Evolutionary conservation across 1,140 invertebrate genomes (phyloP).

Genomic region (Drosophila pallidifrons): DNA sequence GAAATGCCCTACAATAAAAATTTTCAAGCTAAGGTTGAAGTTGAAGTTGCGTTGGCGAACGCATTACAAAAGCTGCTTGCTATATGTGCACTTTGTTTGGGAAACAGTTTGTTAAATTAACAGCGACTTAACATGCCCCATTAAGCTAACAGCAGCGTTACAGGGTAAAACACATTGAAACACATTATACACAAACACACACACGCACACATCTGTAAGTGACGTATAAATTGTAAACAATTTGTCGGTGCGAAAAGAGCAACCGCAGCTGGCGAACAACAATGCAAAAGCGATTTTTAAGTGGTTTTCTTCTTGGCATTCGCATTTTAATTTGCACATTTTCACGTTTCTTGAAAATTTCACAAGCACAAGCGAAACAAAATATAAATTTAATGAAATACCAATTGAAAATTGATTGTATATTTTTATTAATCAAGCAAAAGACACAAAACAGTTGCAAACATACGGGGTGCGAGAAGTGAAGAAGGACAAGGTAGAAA

Average conservation of each 20-base stretch:
- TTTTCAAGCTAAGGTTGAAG: background rate
- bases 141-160: background rate
- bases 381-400: conserved; percentile 31
- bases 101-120: background rate
- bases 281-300: conserved; percentile 54
- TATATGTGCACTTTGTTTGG: background rate
- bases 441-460: conserved; percentile 47
- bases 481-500: background rate
- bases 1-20: conserved; percentile 20
- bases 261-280: conserved; percentile 64
- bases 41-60: no score
- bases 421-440: conserved; percentile 39
- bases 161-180: conserved; percentile 20
- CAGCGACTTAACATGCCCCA: conserved; percentile 4
- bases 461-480: conserved; percentile 1
- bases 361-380: conserved; percentile 17
- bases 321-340: conserved; percentile 53
- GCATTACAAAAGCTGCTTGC: background rate
- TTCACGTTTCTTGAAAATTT: conserved; percentile 50
- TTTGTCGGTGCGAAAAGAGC: conserved; percentile 73
- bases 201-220: background rate
- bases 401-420: conserved; percentile 42
- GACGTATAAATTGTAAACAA: conserved; percentile 68
- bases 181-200: background rate
- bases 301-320: conserved; percentile 29